Base-by-base conservation (phyloP, 1,140 invertebrate species). In the Zaprionus gabonicus region DNA sequence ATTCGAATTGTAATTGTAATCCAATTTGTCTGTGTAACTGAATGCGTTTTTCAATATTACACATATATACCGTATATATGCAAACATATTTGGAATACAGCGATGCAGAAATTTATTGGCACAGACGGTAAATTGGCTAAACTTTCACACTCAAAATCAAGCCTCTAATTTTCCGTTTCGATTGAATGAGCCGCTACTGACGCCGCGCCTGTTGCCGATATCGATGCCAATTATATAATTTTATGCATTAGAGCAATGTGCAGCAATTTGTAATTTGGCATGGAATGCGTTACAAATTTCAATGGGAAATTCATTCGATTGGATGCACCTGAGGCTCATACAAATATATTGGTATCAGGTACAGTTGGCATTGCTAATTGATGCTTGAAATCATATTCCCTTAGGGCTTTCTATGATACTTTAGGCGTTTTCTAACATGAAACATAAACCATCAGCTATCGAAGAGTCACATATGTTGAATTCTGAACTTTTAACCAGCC, bases 91-190 rank as follows among this genome's bases (percentile, higher is more conserved):
- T 49, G 46, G 20, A 2, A 49, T 49, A 23, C 17, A 51, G 10
- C n/a, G 17, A 10, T n/a, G 53, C 25, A 13, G 25, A 28, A 25
- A 56, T 56, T 31, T 56, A 28, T 56, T 51, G 46, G 20, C 20
- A 25, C 20, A 4, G 4, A 25, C 46, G 20, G 46, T 51, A 51
- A 51, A 51, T 51, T 51, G 46, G 20, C 20, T 25, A 51, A 56
- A 56, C 31, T 17, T 56, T 28, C 53, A 56, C 56, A 57, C 56
- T 20, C 56, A 57, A 31, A 36, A 13, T 34, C 17, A 31, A 57
- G 56, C 28, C 36, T 57, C 56, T 36, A 31, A 57, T 57, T 57
- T 57, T 10, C 56, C 56, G 12, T 13, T 34, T 34, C 31, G 28
- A 57, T 57, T n/a, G 28, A 57, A 20, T 31, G 31, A 5, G 3